Percentiles rank a stretch among this genome's conserved stretches.
Conservation (phyloP, 2,888 invertebrate species). For the Ptilodon capucinus region DNA sequence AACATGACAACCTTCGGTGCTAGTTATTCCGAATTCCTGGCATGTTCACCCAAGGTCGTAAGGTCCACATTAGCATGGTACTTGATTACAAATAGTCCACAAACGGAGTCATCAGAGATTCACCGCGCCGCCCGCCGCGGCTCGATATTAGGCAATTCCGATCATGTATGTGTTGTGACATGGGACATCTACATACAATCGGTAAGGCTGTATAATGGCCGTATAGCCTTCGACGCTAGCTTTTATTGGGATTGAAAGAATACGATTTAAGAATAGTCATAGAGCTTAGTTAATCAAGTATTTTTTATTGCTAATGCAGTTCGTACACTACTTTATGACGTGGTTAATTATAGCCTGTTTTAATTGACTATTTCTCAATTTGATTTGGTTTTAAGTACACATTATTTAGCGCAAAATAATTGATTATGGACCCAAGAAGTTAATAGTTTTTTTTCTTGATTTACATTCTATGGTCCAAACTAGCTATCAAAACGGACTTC, state of each 20-base stretch:
- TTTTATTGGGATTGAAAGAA: neutral
- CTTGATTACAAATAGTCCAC: constrained; percentile 53
- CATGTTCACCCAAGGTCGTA: constrained; percentile 55
- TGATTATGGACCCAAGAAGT: too few relatives aligned
- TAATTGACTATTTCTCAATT: too few relatives aligned
- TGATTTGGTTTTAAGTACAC: too few relatives aligned
- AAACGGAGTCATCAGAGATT: constrained; percentile 53
- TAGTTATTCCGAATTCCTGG: constrained; percentile 34
- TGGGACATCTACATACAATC: constrained; percentile 57
- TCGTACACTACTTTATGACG: too few relatives aligned
- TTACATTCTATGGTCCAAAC: too few relatives aligned
- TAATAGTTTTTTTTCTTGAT: too few relatives aligned
- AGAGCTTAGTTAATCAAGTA: constrained; percentile 6
- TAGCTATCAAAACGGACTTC: too few relatives aligned
- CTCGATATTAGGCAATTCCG: constrained; percentile 60
- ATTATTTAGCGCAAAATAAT: too few relatives aligned
- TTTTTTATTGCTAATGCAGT: too few relatives aligned
- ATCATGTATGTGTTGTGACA: constrained; percentile 58
- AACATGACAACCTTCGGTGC: constrained; percentile 17
- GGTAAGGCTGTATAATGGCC: constrained; percentile 6
- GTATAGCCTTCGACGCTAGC: neutral
- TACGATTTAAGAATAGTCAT: neutral
- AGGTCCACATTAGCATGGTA: constrained; percentile 52
- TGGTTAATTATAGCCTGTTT: too few relatives aligned
- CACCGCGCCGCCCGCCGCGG: constrained; percentile 47